phyloP scores from a whole-genome alignment of 2,888 invertebrate genomes.

The Carcina quercana region DNA sequence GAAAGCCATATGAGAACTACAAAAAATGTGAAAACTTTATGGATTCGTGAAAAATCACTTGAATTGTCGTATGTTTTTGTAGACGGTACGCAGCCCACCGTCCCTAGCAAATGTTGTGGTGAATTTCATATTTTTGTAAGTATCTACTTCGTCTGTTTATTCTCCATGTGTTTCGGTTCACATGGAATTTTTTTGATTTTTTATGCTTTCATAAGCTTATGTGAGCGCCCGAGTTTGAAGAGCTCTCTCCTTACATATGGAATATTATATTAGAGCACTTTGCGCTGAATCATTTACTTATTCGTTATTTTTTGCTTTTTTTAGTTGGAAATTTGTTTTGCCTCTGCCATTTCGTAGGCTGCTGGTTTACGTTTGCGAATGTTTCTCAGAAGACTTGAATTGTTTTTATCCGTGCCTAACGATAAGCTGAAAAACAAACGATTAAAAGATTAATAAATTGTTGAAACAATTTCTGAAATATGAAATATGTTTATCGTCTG shows the following conservation, averaged over 20 bases:
- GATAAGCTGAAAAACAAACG: too few species aligned
- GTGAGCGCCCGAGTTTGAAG: slow-evolving; percentile 48
- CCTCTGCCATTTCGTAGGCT: background rate
- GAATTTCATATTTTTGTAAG: slow-evolving; percentile 76
- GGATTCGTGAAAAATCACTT: too few species aligned
- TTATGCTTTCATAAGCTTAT: slow-evolving; percentile 71
- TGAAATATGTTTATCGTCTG: too few species aligned
- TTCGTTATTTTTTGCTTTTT: slow-evolving; percentile 8
- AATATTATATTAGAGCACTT: slow-evolving; percentile 61
- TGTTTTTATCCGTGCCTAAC: too few species aligned
- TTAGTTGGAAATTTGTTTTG: background rate
- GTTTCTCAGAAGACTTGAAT: too few species aligned
- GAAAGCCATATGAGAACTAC: too few species aligned
- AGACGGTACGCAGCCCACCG: slow-evolving; percentile 44
- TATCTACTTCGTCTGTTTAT: slow-evolving; percentile 72
- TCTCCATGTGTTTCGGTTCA: slow-evolving; percentile 73
- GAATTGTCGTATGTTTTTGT: slow-evolving; percentile 28
- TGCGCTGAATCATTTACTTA: slow-evolving; percentile 46
- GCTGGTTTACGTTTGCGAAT: background rate
- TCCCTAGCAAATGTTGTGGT: slow-evolving; percentile 72
- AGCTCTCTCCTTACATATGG: slow-evolving; percentile 50
- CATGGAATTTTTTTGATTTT: slow-evolving; percentile 71
- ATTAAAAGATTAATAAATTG: too few species aligned
- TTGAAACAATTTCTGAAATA: too few species aligned
- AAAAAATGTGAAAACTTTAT: too few species aligned